phyloP scores from a whole-genome alignment of 2,888 invertebrate genomes.

The Polymixis lichenea region DNA sequence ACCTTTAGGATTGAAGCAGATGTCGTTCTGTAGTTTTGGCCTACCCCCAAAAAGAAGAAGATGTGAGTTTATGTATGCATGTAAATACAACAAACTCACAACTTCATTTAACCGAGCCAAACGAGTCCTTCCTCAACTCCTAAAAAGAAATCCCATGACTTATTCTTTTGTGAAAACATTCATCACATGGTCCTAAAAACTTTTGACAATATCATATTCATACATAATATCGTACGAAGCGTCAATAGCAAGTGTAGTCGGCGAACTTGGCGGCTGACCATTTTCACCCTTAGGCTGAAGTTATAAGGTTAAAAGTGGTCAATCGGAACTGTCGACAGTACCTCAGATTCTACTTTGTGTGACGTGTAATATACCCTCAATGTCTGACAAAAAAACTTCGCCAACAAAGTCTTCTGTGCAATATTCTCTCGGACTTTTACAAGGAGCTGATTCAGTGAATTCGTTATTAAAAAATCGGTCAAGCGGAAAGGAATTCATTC shows the following conservation, averaged over 20 bases:
- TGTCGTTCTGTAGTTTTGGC: too few species aligned
- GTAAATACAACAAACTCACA: conserved; percentile 1
- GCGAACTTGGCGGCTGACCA: background rate
- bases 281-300: background rate
- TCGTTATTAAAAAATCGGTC: conserved; percentile 57
- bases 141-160: conserved; percentile 20
- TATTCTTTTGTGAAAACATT: conserved; percentile 31
- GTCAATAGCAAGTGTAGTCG: conserved; percentile 20
- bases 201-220: conserved; percentile 57
- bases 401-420: conserved; percentile 47
- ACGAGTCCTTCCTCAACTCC: conserved; percentile 1
- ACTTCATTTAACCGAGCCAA: conserved; percentile 1
- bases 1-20: too few species aligned
- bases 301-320: conserved; percentile 12
- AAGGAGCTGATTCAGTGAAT: conserved; percentile 58
- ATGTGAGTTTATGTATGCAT: background rate
- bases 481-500: conserved; percentile 15
- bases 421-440: conserved; percentile 47
- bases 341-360: conserved; percentile 36
- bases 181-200: conserved; percentile 48
- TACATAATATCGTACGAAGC: conserved; percentile 22
- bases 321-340: conserved; percentile 11
- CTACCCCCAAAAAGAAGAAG: background rate
- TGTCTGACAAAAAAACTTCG: conserved; percentile 42
- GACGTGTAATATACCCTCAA: conserved; percentile 46